Evolutionary conservation across 2,888 invertebrate genomes (phyloP).

Genomic region (Torymus tubicola): DNA sequence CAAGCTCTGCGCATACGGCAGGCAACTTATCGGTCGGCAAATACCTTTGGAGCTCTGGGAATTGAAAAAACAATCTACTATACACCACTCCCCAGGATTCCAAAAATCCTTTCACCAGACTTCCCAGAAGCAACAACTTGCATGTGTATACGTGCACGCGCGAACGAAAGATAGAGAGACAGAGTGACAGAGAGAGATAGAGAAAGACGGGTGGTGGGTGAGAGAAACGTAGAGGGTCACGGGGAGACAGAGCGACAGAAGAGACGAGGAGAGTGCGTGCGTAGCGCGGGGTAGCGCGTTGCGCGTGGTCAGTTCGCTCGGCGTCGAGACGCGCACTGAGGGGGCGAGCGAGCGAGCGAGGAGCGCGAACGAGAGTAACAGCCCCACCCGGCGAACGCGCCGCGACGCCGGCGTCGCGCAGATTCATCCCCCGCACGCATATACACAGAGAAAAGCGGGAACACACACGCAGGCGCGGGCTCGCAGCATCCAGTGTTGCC

Average conservation of each 20-base stretch:
- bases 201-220: neutral
- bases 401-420: constrained; percentile 72
- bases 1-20: too few relatives aligned
- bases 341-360: constrained; percentile 29
- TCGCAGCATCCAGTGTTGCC: constrained; percentile 66
- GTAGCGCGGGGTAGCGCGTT: constrained; percentile 58
- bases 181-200: neutral
- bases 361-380: constrained; percentile 61
- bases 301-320: constrained; percentile 68
- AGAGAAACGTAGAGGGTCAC: neutral
- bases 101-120: too few relatives aligned
- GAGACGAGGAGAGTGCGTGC: neutral
- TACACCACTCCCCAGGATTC: too few relatives aligned
- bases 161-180: neutral
- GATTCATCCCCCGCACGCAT: constrained; percentile 71
- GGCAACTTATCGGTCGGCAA: too few relatives aligned
- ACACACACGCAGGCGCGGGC: too few relatives aligned
- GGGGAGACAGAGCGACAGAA: neutral
- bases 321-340: constrained; percentile 72
- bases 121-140: too few relatives aligned
- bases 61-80: too few relatives aligned
- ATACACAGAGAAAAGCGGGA: constrained; percentile 43
- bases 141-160: too few relatives aligned
- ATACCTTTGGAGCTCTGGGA: too few relatives aligned
- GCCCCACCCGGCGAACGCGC: constrained; percentile 73